Percentiles rank a stretch among this genome's conserved stretches.
Conservation (phyloP, 1,140 invertebrate species). For the Drosophila saltans region DNA sequence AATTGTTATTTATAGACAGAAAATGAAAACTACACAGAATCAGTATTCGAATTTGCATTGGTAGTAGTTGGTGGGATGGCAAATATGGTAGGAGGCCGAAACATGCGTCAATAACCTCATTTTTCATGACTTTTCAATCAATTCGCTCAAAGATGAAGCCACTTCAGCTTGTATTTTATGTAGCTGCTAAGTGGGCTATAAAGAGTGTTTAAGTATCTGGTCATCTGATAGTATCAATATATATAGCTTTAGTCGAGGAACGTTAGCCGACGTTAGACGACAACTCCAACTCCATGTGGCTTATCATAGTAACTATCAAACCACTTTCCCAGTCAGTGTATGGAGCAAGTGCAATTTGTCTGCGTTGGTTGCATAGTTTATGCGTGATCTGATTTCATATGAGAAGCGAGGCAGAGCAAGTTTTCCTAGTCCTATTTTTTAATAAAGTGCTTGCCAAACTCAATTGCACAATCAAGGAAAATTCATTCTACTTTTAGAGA, state of each 20-base stretch:
- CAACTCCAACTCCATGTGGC: conserved; percentile 14
- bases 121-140: conserved; percentile 49
- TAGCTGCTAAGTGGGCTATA: conserved; percentile 42
- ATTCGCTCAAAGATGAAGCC: conserved; percentile 46
- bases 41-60: background rate
- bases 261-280: conserved; percentile 31
- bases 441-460: conserved; percentile 21
- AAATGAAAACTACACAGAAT: conserved; percentile 53
- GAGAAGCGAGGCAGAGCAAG: conserved; percentile 28
- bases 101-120: conserved; percentile 77
- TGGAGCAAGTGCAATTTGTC: conserved; percentile 30
- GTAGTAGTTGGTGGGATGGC: conserved; percentile 15
- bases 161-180: conserved; percentile 55
- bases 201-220: conserved; percentile 42
- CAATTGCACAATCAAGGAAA: background rate
- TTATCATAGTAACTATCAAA: conserved; percentile 51
- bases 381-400: conserved; percentile 47
- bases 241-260: conserved; percentile 30
- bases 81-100: conserved; percentile 49
- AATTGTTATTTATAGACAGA: conserved; percentile 57
- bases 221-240: conserved; percentile 17
- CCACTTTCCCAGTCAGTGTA: conserved; percentile 55
- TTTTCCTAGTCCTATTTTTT: too few species aligned
- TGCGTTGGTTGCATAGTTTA: conserved; percentile 48
- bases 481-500: background rate